These are phyloP conservation scores for Pavo muticus DNA, from an alignment of 2,113 vertebrate species.

Conservation along the genomic window DNA sequence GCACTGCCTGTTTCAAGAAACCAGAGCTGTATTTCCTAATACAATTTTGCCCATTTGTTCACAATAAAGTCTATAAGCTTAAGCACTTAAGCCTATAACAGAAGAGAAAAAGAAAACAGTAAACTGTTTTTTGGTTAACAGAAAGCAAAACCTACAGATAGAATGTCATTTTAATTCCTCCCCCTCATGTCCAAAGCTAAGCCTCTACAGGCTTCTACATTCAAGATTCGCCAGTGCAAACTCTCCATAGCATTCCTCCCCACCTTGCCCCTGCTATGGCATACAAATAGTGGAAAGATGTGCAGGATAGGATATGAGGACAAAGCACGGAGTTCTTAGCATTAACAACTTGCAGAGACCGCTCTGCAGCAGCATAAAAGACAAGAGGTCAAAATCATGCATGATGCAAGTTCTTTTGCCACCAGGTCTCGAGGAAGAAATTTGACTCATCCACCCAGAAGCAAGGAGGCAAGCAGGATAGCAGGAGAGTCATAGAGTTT, in stretches of 20 bases:
- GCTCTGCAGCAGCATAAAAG: neutral
- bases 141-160: neutral
- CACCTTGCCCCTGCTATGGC: neutral
- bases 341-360: rapidly evolving
- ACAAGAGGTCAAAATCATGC: neutral
- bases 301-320: neutral
- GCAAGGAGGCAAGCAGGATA: neutral
- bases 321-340: neutral
- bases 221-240: neutral
- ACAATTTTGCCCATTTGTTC: neutral
- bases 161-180: constrained; percentile 22
- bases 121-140: constrained; percentile 45
- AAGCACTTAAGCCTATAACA: constrained; percentile 48
- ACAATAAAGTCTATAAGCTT: constrained; percentile 9
- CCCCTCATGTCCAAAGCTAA: constrained; percentile 8
- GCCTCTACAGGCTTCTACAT: neutral
- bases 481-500: neutral
- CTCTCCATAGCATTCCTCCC: neutral
- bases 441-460: neutral
- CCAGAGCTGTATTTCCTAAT: neutral
- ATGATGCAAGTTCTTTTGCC: neutral
- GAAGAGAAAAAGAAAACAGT: constrained; percentile 40
- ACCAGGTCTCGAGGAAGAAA: neutral
- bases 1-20: rapidly evolving
- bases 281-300: neutral